Base-by-base conservation (phyloP, 2,888 invertebrate genomes). In the Nemapogon koenigi region DNA sequence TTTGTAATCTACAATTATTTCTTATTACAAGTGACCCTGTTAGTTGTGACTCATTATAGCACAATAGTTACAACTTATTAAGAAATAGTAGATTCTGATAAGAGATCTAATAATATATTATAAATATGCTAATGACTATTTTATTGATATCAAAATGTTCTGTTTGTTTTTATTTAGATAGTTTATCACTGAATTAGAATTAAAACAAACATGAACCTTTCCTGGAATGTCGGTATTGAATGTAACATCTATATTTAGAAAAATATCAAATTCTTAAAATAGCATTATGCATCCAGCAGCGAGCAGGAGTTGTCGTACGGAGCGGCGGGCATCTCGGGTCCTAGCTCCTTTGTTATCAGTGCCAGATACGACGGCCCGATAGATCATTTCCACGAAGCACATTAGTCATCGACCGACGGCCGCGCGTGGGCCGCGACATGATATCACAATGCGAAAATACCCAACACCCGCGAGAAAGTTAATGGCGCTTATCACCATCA, bases 371-470 rank as follows among this genome's bases (percentile, higher is more conserved):
- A n/a, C 15, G 50, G 55, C 58, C 14, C 59, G 38, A 68, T 64
- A 66, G 71, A 75, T 73, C 71, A 73, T 57, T 75, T 76, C 76
- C 65, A 69, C 60, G 75, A 75, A 76, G 62, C 56, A 65, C 72
- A 78, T 80, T 80, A 80, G 72, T 80, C 79, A 80, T 76, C 69
- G 59, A 58, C 61, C 64, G 68, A 56, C 66, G 69, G 62, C 69
- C 66, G 69, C 71, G 79, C 79, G 79, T 80, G 78, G 79, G 79
- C 70, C 66, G 79, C 78, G 78, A 80, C 71, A 80, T 80, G 79
- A 80, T 80, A 80, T 80, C 79, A 80, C 79, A 80, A 79, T 76
- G 79, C 79, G 73, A 80, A 80, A 80, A 80, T 79, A 79, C 70
- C 71, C 78, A 78, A 73, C 78, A 76, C 71, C 71, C 79, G 79